These are phyloP conservation scores for Drosophila arizonae DNA, from an alignment of 1,140 invertebrate species.

Conservation along the genomic window DNA sequence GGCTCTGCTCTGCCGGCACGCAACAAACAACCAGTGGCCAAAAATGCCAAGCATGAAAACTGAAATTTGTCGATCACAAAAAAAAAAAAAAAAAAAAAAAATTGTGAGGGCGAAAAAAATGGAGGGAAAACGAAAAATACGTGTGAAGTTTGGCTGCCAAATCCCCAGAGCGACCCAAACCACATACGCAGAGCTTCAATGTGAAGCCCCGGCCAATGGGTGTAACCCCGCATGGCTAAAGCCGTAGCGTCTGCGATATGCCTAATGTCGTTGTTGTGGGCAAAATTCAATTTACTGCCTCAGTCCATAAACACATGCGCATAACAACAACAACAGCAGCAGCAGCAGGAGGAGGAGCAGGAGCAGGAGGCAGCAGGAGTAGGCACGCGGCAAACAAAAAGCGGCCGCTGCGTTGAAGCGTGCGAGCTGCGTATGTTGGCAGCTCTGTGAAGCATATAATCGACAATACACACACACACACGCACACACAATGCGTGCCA, in stretches of 20 bases:
- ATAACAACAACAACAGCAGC: slow-evolving; percentile 5
- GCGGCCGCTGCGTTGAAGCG: slow-evolving; percentile 52
- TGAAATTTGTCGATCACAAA: slow-evolving; percentile 6
- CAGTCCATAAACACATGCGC: slow-evolving; percentile 67
- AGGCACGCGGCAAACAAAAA: slow-evolving; percentile 36
- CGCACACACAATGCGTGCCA: background rate
- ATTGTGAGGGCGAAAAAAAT: too few relatives aligned
- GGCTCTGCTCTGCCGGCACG: background rate
- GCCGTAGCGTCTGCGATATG: slow-evolving; percentile 53
- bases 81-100: slow-evolving; percentile 10
- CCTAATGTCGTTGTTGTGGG: slow-evolving; percentile 78
- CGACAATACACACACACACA: slow-evolving; percentile 50
- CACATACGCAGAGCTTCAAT: background rate
- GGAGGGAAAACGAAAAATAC: too few relatives aligned
- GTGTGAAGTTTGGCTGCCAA: slow-evolving; percentile 22
- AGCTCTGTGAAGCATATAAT: slow-evolving; percentile 77
- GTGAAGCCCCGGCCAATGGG: slow-evolving; percentile 9
- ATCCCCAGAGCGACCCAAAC: slow-evolving; percentile 10
- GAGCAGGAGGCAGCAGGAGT: slow-evolving; percentile 7
- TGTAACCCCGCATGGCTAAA: slow-evolving; percentile 22
- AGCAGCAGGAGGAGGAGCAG: slow-evolving; percentile 9
- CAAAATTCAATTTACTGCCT: slow-evolving; percentile 78
- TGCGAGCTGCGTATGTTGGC: slow-evolving; percentile 60
- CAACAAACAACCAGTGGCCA: background rate
- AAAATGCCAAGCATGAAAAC: slow-evolving; percentile 12